phyloP scores from a whole-genome alignment of 1,140 invertebrate species.

The Leptopilina boulardi region DNA sequence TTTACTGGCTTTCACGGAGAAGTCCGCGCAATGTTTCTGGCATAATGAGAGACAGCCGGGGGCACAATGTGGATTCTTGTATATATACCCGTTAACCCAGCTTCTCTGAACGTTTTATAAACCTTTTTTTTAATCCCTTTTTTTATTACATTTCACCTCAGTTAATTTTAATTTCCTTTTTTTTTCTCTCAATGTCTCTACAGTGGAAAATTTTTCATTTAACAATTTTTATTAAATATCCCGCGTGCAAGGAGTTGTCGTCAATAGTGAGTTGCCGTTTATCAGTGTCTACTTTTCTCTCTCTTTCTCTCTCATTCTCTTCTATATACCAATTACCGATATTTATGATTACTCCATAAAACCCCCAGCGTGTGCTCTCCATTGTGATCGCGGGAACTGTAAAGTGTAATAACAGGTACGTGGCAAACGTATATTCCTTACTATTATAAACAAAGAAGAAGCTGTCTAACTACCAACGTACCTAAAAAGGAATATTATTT shows the following conservation, averaged over 20 bases:
- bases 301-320: neutral
- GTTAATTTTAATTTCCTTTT: neutral
- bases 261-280: constrained; percentile 12
- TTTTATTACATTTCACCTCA: neutral
- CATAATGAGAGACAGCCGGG: constrained; percentile 25
- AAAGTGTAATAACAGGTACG: constrained; percentile 21
- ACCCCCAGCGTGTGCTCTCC: constrained; percentile 30
- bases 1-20: constrained; percentile 16
- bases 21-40: constrained; percentile 20
- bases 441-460: constrained; percentile 30
- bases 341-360: constrained; percentile 31
- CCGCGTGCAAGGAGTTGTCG: neutral
- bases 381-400: constrained; percentile 9
- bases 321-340: constrained; percentile 9
- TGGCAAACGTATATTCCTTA: constrained; percentile 17
- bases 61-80: neutral
- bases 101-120: neutral
- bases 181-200: neutral
- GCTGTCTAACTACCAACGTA: neutral
- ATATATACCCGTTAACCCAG: constrained; percentile 20
- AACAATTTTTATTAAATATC: neutral
- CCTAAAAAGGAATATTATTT: constrained; percentile 23
- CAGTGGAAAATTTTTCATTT: neutral
- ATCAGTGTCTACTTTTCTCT: constrained; percentile 23
- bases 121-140: constrained; percentile 1